phyloP scores from a whole-genome alignment of 1,140 invertebrate species.

The Calosoma granatense region DNA sequence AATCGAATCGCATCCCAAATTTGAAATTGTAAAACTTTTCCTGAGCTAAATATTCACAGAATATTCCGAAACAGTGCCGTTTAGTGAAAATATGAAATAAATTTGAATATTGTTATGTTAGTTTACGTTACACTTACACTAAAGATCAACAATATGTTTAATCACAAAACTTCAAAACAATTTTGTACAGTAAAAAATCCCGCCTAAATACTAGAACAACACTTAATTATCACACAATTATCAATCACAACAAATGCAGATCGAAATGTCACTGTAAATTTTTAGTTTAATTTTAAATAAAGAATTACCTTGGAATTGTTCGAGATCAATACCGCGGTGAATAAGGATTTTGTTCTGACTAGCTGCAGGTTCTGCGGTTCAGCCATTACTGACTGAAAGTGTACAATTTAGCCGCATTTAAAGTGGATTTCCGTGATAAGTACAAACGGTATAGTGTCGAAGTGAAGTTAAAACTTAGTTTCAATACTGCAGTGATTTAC shows the following conservation, averaged over 20 bases:
- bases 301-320: too few species aligned
- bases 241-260: too few species aligned
- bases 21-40: too few species aligned
- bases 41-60: too few species aligned
- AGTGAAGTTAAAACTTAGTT: background rate
- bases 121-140: too few species aligned
- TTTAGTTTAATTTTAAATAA: too few species aligned
- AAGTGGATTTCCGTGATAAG: background rate
- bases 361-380: background rate
- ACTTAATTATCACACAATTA: background rate
- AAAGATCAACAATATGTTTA: background rate
- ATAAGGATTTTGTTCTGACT: background rate
- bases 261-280: too few species aligned
- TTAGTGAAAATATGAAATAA: background rate
- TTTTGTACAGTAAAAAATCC: background rate
- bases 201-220: background rate
- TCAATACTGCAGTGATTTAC: too few species aligned
- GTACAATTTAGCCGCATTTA: background rate
- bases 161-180: background rate
- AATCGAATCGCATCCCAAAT: too few species aligned
- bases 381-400: background rate
- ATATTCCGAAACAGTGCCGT: too few species aligned
- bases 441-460: background rate
- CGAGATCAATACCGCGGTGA: background rate
- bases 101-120: background rate